These are phyloP conservation scores for Anthopleura sola DNA, from an alignment of 64 coral and sea anemone species.

Conservation along the genomic window DNA sequence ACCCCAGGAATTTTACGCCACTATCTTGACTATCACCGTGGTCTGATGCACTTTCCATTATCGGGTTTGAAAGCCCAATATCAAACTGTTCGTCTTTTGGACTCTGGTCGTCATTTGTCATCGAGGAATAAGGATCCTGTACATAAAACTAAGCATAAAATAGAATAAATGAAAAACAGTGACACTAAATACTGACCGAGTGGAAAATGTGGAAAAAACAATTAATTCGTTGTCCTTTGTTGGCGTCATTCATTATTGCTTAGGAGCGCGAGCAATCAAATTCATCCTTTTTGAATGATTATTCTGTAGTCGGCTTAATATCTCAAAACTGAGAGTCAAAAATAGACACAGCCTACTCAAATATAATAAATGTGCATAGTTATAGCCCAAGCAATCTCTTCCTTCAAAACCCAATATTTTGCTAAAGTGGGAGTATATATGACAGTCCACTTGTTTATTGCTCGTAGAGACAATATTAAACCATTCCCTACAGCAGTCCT, in stretches of 20 bases:
- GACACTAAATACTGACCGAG: not conserved
- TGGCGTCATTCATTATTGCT: not conserved
- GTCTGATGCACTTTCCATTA: constrained; percentile 18
- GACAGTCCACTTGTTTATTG: too few relatives aligned
- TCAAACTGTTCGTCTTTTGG: constrained; percentile 36
- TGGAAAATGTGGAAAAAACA: not conserved
- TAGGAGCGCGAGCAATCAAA: not conserved
- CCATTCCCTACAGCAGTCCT: too few relatives aligned
- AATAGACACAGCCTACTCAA: not conserved
- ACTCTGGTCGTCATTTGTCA: constrained; percentile 51
- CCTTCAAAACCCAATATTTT: not conserved
- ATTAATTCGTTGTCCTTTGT: not conserved
- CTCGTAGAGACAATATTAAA: too few relatives aligned
- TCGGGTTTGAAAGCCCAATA: constrained; percentile 75
- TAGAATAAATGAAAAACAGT: not conserved
- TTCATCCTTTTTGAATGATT: not conserved
- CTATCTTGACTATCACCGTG: constrained; percentile 5
- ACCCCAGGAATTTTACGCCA: constrained; percentile 46
- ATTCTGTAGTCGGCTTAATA: not conserved
- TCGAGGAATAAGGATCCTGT: constrained; percentile 61
- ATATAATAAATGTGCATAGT: not conserved
- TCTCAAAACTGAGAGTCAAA: not conserved
- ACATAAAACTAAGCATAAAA: not conserved
- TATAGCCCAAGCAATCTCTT: not conserved
- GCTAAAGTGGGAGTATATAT: not conserved